Percentiles rank a stretch among this genome's conserved stretches.
Evolutionary conservation across 2,888 invertebrate species (phyloP).

Genomic region (Ectobius pallidus): DNA sequence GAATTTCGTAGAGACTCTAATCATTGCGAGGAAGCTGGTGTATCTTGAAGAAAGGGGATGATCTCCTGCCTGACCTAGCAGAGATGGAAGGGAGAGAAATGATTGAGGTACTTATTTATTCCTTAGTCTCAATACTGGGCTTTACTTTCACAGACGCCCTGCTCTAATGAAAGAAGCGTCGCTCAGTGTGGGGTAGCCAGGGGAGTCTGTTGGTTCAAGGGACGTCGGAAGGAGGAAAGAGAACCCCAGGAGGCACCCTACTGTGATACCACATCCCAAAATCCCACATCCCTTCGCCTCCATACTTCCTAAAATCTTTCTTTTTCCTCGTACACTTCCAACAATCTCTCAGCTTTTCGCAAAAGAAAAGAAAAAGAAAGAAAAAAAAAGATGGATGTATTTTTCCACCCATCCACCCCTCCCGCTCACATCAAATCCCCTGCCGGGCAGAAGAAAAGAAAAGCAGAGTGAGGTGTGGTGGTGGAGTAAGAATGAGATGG

Average conservation of each 20-base stretch:
- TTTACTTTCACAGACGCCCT: slow-evolving; percentile 22
- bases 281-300: slow-evolving; percentile 35
- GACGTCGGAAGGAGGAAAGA: slow-evolving; percentile 19
- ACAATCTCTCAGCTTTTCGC: slow-evolving; percentile 36
- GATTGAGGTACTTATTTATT: not conserved
- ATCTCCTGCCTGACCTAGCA: slow-evolving; percentile 11
- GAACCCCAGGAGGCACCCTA: slow-evolving; percentile 36
- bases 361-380: slow-evolving; percentile 30
- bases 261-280: slow-evolving; percentile 40
- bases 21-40: slow-evolving; percentile 19
- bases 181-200: slow-evolving; percentile 10
- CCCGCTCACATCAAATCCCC: slow-evolving; percentile 34
- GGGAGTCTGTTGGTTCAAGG: slow-evolving; percentile 19
- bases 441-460: slow-evolving; percentile 34
- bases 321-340: slow-evolving; percentile 31
- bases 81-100: not conserved
- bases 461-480: slow-evolving; percentile 15
- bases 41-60: slow-evolving; percentile 10
- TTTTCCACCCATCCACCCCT: slow-evolving; percentile 38
- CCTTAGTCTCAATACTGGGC: slow-evolving; percentile 7
- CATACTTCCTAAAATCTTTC: slow-evolving; percentile 33
- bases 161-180: slow-evolving; percentile 39
- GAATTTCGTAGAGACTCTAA: not conserved
- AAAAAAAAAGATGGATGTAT: slow-evolving; percentile 39
- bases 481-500: not conserved